Percentiles rank a stretch among this genome's conserved stretches.
These are phyloP conservation scores for Hirtodrosophila duncani DNA, from an alignment of 2,888 invertebrate species.

Conservation along the genomic window DNA sequence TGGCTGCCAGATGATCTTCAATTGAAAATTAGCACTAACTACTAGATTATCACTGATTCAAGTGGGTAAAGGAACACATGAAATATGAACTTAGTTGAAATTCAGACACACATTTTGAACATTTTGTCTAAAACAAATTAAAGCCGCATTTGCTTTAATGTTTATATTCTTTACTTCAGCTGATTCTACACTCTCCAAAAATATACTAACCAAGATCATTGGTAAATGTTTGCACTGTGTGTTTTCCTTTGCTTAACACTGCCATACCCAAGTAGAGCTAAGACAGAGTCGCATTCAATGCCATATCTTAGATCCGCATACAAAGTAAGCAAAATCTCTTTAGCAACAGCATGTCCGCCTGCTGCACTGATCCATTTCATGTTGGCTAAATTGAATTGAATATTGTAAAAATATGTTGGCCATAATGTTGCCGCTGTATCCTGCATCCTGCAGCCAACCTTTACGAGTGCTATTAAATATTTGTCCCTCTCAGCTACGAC, in stretches of 20 bases:
- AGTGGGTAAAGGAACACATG: too few relatives aligned
- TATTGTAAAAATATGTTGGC: conserved; percentile 66
- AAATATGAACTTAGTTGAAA: too few relatives aligned
- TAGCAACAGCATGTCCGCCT: conserved; percentile 23
- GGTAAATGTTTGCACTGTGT: too few relatives aligned
- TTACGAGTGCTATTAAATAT: conserved; percentile 61
- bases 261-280: conserved; percentile 9
- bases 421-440: conserved; percentile 47
- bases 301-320: conserved; percentile 25
- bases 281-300: conserved; percentile 51
- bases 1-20: too few relatives aligned
- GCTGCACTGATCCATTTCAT: conserved; percentile 34
- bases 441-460: conserved; percentile 31
- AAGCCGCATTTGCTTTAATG: too few relatives aligned
- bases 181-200: too few relatives aligned
- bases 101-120: too few relatives aligned
- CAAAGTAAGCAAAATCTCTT: conserved; percentile 34
- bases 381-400: conserved; percentile 65
- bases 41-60: too few relatives aligned
- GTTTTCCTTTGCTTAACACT: neutral
- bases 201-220: too few relatives aligned
- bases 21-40: too few relatives aligned
- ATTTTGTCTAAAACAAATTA: too few relatives aligned
- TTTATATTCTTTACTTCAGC: too few relatives aligned
- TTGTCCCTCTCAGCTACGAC: conserved; percentile 40